Conservation (phyloP, 2,113 vertebrate species). For the Isichthys henryi region DNA sequence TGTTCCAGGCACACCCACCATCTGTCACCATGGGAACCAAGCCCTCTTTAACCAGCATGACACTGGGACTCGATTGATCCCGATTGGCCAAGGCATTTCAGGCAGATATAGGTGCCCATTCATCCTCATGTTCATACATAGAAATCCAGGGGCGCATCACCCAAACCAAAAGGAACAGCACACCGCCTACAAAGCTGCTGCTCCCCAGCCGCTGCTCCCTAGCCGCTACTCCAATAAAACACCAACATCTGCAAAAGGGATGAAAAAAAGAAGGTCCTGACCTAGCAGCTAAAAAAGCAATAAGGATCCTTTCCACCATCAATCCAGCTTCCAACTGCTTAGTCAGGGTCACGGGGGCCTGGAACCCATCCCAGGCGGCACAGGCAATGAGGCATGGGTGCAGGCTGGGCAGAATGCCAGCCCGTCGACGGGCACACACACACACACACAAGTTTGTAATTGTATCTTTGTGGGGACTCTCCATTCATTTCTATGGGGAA, state of each 20-base stretch:
- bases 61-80: background rate
- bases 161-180: background rate
- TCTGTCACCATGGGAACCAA: background rate
- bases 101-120: background rate
- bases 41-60: background rate
- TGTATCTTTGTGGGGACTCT: too few relatives aligned
- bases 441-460: background rate
- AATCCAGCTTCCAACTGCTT: background rate
- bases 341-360: background rate
- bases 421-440: background rate
- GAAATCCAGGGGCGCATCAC: background rate
- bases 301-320: background rate
- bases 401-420: background rate
- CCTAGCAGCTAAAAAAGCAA: background rate
- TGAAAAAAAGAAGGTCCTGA: background rate
- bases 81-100: background rate
- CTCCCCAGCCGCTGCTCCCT: background rate
- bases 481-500: too few relatives aligned
- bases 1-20: background rate
- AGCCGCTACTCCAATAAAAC: background rate
- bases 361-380: background rate
- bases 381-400: background rate
- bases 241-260: background rate
- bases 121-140: background rate
- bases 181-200: background rate